phyloP scores from a whole-genome alignment of 2,797 vertebrate species.

The Hydrocynus forskahlii region DNA sequence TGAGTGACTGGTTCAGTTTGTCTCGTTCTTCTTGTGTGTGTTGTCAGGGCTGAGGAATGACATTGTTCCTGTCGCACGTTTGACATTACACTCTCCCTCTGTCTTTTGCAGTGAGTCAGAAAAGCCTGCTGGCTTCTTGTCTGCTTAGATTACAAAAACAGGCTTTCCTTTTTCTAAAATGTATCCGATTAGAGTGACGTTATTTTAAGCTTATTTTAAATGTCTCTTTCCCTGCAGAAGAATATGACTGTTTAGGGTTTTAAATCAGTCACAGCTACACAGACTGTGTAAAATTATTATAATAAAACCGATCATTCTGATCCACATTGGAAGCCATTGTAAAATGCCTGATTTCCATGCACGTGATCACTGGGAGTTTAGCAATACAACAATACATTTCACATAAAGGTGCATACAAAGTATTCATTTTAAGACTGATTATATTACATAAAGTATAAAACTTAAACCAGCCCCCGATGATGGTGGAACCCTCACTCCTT shows the following conservation, averaged over 20 bases:
- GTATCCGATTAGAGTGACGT: not conserved
- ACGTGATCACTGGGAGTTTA: no score
- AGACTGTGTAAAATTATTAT: no score
- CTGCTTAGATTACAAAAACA: not conserved
- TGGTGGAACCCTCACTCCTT: no score
- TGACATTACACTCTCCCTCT: slow-evolving; percentile 13
- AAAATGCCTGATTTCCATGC: no score
- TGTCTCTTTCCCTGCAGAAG: not conserved
- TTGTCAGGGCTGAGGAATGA: slow-evolving; percentile 24
- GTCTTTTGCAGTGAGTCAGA: not conserved
- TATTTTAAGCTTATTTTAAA: not conserved
- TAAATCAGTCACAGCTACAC: not conserved
- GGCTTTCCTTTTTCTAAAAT: not conserved
- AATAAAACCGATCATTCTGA: no score
- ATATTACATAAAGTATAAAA: no score
- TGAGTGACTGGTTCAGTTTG: slow-evolving; percentile 22
- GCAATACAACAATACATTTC: no score
- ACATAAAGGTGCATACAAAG: no score
- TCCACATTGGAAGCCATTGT: no score
- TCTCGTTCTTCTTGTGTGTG: slow-evolving; percentile 27
- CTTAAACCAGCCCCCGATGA: no score
- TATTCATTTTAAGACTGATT: no score
- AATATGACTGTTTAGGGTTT: not conserved
- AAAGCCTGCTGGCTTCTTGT: slow-evolving; percentile 8
- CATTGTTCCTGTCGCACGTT: not conserved